Conservation (phyloP, 2,888 invertebrate genomes). For the Sarcophaga carnaria region DNA sequence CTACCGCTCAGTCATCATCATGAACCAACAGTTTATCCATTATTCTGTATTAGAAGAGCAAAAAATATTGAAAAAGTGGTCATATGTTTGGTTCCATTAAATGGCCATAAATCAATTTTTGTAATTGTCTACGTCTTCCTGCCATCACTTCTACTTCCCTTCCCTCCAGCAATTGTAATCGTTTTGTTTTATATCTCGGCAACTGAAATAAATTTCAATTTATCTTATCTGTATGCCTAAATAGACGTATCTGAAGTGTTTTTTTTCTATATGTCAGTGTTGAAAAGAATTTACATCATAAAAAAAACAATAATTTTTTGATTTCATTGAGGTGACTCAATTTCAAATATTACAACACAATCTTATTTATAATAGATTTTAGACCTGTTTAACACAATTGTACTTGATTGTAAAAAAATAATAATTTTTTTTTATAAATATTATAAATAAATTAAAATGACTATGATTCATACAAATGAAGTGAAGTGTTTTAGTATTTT, state of each 20-base stretch:
- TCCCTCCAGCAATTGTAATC: background rate
- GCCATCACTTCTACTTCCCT: background rate
- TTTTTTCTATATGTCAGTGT: background rate
- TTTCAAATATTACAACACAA: conserved; percentile 5
- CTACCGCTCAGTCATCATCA: background rate
- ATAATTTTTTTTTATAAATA: no score
- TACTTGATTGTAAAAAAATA: no score
- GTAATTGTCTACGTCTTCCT: background rate
- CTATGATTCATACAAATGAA: no score
- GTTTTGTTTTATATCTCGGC: conserved; percentile 1
- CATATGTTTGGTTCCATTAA: conserved; percentile 39
- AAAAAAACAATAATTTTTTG: background rate
- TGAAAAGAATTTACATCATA: background rate
- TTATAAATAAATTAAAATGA: no score
- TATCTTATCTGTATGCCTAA: conserved; percentile 34
- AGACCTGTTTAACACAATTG: no score
- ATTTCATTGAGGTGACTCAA: conserved; percentile 14
- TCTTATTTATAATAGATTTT: no score
- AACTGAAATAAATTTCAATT: background rate
- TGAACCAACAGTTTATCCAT: background rate
- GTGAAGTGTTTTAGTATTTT: no score
- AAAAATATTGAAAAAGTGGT: background rate
- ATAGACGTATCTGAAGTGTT: conserved; percentile 12
- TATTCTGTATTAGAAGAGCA: background rate
- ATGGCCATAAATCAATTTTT: conserved; percentile 42